Percentiles rank a stretch among this genome's conserved stretches.
Evolutionary conservation across 2,888 invertebrate species (phyloP).

Genomic region (Baccha elongata): DNA sequence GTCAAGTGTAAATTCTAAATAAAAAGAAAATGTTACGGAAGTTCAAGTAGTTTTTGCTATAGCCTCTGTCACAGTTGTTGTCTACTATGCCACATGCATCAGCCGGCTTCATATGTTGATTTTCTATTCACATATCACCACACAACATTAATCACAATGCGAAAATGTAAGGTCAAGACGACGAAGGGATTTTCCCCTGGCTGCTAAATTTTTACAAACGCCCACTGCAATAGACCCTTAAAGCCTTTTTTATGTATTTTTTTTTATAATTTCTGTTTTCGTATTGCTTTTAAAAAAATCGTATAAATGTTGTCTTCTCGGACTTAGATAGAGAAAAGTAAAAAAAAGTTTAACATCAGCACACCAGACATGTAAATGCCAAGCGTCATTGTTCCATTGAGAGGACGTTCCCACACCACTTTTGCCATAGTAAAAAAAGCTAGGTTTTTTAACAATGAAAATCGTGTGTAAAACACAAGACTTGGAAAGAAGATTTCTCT

Average conservation of each 20-base stretch:
- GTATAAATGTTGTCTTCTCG: conserved; percentile 27
- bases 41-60: conserved; percentile 1
- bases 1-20: conserved; percentile 54
- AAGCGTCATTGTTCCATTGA: conserved; percentile 31
- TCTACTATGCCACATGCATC: conserved; percentile 2
- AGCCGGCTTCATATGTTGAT: neutral
- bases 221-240: conserved; percentile 28
- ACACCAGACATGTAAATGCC: conserved; percentile 29
- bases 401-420: neutral
- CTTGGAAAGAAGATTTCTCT: conserved; percentile 4
- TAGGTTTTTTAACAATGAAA: neutral
- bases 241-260: neutral
- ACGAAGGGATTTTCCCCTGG: conserved; percentile 39
- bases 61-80: conserved; percentile 17
- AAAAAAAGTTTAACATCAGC: neutral
- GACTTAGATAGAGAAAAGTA: neutral
- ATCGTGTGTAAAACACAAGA: conserved; percentile 5
- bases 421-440: too few species aligned
- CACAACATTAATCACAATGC: conserved; percentile 6
- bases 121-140: neutral
- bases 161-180: conserved; percentile 21
- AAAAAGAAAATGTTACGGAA: conserved; percentile 40
- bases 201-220: conserved; percentile 6
- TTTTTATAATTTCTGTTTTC: conserved; percentile 11
- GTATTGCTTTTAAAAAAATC: conserved; percentile 32